phyloP scores from a whole-genome alignment of 2,888 invertebrate genomes.

The Thera obeliscata region DNA sequence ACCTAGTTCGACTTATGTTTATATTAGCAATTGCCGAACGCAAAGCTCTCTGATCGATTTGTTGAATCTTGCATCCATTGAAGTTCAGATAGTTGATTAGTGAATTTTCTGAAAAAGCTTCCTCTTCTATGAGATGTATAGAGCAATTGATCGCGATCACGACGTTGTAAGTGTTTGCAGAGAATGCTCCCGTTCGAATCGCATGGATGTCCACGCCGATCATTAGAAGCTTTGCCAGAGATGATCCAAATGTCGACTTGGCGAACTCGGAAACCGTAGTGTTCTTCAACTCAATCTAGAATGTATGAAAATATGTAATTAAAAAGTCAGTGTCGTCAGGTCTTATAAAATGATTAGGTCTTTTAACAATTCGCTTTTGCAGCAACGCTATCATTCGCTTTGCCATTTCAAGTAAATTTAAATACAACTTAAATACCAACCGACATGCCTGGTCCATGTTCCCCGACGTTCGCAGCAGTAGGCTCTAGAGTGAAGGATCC shows the following conservation, averaged over 20 bases:
- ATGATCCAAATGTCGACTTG: slow-evolving; percentile 86
- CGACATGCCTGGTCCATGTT: slow-evolving; percentile 86
- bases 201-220: slow-evolving; percentile 78
- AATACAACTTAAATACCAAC: slow-evolving; percentile 57
- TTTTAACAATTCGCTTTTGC: not conserved
- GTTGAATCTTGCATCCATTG: slow-evolving; percentile 83
- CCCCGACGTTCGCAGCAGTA: slow-evolving; percentile 84
- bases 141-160: slow-evolving; percentile 86
- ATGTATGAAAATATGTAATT: slow-evolving; percentile 27
- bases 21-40: slow-evolving; percentile 86
- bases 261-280: slow-evolving; percentile 85
- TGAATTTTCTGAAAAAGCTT: slow-evolving; percentile 86
- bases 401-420: slow-evolving; percentile 22
- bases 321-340: not conserved
- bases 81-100: slow-evolving; percentile 86
- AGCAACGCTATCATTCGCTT: slow-evolving; percentile 32
- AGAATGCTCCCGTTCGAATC: slow-evolving; percentile 87
- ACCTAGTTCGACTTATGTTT: slow-evolving; percentile 87
- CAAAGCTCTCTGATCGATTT: slow-evolving; percentile 84
- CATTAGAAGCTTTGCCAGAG: slow-evolving; percentile 85
- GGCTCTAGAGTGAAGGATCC: slow-evolving; percentile 87
- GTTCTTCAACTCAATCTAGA: slow-evolving; percentile 87
- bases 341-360: not conserved
- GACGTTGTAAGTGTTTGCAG: slow-evolving; percentile 86
- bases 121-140: slow-evolving; percentile 84